These are phyloP conservation scores for Tipula unca DNA, from an alignment of 2,888 invertebrate genomes.

Conservation along the genomic window DNA sequence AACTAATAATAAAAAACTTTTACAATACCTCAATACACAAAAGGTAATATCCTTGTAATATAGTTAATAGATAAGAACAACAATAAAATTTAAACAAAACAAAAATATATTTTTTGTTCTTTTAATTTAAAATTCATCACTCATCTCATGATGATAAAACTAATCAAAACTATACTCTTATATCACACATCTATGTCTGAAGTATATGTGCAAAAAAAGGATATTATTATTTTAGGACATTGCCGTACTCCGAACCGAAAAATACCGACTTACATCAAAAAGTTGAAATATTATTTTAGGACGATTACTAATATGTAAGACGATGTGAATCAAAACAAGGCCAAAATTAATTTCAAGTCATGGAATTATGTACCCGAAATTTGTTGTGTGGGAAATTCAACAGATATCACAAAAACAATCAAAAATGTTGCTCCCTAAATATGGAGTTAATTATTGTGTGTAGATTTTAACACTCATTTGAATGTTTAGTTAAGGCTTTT, in stretches of 20 bases:
- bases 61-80: background rate
- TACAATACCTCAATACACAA: background rate
- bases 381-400: background rate
- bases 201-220: background rate
- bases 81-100: no score
- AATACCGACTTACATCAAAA: background rate
- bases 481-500: no score
- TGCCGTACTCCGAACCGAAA: background rate
- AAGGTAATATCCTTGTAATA: background rate
- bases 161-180: background rate
- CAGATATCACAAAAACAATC: background rate
- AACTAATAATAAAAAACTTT: background rate
- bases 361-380: background rate
- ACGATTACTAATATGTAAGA: background rate
- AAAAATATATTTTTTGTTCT: background rate
- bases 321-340: background rate
- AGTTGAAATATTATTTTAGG: background rate
- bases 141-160: background rate
- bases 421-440: no score
- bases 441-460: no score
- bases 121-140: background rate
- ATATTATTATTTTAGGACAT: background rate
- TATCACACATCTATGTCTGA: background rate
- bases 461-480: no score
- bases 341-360: background rate